These are phyloP conservation scores for Sebastolobus alascanus DNA, from an alignment of 2,797 vertebrate genomes.

Conservation along the genomic window DNA sequence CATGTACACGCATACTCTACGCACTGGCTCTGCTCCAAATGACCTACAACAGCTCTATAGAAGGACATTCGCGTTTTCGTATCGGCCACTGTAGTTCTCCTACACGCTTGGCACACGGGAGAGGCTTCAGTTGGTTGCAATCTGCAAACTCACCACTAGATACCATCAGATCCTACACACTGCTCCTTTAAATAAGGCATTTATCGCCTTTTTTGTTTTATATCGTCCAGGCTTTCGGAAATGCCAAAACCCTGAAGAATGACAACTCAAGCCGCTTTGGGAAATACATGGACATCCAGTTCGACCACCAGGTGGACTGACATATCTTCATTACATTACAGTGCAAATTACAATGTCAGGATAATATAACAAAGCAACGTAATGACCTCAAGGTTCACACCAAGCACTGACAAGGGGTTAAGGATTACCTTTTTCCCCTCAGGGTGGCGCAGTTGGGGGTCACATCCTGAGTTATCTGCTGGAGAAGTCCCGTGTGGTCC, in stretches of 20 bases:
- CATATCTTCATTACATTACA: not conserved
- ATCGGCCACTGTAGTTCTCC: no score
- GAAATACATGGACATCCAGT: conserved; percentile 99
- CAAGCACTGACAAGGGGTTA: not conserved
- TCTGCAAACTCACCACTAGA: no score
- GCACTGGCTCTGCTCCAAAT: accelerated
- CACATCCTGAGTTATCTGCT: conserved; percentile 96
- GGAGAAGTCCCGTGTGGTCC: conserved; percentile 95
- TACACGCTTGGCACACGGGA: no score
- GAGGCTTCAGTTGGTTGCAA: no score
- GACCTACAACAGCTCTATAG: no score
- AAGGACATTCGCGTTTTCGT: no score
- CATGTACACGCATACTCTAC: accelerated
- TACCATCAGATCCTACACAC: no score
- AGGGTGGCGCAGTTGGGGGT: conserved; percentile 94
- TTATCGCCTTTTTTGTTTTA: not conserved
- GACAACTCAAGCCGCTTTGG: conserved; percentile 98
- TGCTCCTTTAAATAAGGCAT: not conserved
- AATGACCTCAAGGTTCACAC: not conserved
- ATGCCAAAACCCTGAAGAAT: conserved; percentile 95
- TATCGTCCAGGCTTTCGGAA: conserved; percentile 92
- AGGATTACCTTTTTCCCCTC: conserved; percentile 15
- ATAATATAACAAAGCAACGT: not conserved
- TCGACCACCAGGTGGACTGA: conserved; percentile 91
- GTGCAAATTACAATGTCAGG: not conserved